Evolutionary conservation across 2,113 vertebrate genomes (phyloP), one percentile per base, ranked within the genome.

Genomic region (Passer montanus): DNA sequence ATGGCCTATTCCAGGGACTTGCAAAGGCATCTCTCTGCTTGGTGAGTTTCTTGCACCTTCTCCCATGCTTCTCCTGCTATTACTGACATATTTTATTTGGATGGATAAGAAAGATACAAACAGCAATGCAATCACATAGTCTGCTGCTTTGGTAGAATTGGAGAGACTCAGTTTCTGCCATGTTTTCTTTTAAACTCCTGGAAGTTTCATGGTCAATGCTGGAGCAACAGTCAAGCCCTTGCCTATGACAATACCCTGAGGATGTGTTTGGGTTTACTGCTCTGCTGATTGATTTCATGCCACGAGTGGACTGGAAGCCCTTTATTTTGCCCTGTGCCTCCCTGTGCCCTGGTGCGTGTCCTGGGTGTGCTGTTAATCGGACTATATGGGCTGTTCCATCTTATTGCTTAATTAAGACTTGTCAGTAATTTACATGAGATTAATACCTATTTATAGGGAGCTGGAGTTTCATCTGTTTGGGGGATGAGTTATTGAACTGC

Each of bases 401-500:
- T 89, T 77, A 94, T 67, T 85, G 80, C 94, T 93, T 97, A 97
- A 96, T 97, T 97, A 97, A 97, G 86, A 44, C 64, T 92, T 68
- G 18, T 77, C 84, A 82, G 90, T 96, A 95, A 93, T 96, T 96
- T 96, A 94, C 49, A 93, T 82, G 93, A 94, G 94, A 97, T 97
- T 96, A 95, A 96, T 95, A 94, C 63, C 76, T 96, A 87, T 96
- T 97, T 98, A 87, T 83, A 77, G 67, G 93, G 78, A 97, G 82
- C 39, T 92, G 55, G 92, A 86, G 60, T 95, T 97, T 96, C 82
- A 81, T 90, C 90, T 53, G 0, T 93, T 96, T 93, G 82, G 67
- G 35, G 47, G 35, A 93, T 93, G 90, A 96, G 76, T 95, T 93
- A 95, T 79, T 92, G 92, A 93, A 70, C 83, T 73, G 55, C 79